These are phyloP conservation scores for Eurytoma adleriae DNA, from an alignment of 2,888 invertebrate species.

Conservation along the genomic window DNA sequence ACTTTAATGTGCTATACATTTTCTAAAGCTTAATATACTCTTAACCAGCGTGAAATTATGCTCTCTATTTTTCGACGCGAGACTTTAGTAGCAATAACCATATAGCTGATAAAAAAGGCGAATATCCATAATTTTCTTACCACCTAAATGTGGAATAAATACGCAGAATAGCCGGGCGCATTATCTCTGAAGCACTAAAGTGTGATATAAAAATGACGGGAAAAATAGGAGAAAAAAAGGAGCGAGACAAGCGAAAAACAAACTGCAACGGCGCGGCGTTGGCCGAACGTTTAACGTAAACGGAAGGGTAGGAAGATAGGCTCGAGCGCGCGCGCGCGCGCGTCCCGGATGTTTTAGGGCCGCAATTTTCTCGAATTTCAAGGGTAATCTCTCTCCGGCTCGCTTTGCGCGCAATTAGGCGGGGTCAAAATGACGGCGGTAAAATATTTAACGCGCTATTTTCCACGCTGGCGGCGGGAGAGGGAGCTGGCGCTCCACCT, in stretches of 20 bases:
- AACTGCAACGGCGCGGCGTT: conserved; percentile 5
- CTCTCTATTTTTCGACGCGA: no score
- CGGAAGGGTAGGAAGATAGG: no score
- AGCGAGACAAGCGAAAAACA: background rate
- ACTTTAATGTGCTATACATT: no score
- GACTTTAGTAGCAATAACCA: no score
- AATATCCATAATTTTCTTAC: no score
- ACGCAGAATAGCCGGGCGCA: background rate
- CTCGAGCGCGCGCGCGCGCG: background rate
- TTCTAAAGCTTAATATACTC: no score
- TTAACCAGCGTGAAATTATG: no score
- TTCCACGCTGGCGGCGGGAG: conserved; percentile 26
- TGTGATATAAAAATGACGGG: conserved; percentile 25
- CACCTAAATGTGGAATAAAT: no score
- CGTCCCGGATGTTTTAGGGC: conserved; percentile 31
- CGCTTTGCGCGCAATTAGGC: conserved; percentile 55
- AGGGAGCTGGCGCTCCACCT: background rate
- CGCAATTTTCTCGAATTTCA: conserved; percentile 55
- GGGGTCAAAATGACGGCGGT: conserved; percentile 40
- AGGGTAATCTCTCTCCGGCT: conserved; percentile 51
- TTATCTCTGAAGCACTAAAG: background rate
- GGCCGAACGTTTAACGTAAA: conserved; percentile 21
- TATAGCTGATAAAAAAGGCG: no score
- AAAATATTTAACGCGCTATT: conserved; percentile 55
- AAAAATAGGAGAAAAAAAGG: background rate